Percentiles rank a stretch among this genome's conserved stretches.
Conservation (phyloP, 2,888 invertebrate genomes). For the Pyrrhosoma nymphula region DNA sequence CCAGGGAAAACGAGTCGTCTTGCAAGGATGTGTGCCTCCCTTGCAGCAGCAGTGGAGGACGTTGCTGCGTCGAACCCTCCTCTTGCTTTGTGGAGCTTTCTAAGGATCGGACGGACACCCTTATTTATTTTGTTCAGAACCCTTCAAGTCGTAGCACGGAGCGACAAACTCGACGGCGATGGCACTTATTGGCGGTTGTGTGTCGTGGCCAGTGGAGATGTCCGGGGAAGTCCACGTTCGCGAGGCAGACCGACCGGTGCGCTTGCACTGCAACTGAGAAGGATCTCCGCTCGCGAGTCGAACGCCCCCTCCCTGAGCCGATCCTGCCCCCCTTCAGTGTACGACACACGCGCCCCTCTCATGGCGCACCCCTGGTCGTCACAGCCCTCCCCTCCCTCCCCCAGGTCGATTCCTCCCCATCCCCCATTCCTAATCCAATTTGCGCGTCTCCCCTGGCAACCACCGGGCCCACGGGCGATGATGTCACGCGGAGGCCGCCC, state of each 20-base stretch:
- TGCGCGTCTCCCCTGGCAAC: constrained; percentile 49
- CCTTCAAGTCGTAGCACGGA: neutral
- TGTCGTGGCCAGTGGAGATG: neutral
- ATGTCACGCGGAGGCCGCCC: constrained; percentile 13
- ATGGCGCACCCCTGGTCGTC: too few species aligned
- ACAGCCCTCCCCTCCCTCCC: neutral
- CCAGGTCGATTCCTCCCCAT: neutral
- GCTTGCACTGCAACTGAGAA: neutral
- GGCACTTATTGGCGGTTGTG: neutral
- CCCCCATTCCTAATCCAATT: neutral
- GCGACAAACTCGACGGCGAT: neutral
- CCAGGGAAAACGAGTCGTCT: neutral
- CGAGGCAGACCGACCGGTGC: neutral
- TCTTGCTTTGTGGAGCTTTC: neutral
- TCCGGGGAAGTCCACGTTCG: neutral
- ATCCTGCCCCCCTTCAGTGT: neutral
- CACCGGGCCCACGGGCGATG: neutral
- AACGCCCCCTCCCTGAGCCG: neutral
- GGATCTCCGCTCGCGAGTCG: neutral
- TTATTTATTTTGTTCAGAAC: neutral
- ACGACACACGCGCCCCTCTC: neutral
- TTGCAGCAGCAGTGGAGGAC: neutral
- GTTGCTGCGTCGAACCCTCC: neutral
- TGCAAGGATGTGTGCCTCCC: neutral
- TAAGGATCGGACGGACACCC: neutral